phyloP scores from a whole-genome alignment of 2,888 invertebrate species.

The Drosophila siamana region DNA sequence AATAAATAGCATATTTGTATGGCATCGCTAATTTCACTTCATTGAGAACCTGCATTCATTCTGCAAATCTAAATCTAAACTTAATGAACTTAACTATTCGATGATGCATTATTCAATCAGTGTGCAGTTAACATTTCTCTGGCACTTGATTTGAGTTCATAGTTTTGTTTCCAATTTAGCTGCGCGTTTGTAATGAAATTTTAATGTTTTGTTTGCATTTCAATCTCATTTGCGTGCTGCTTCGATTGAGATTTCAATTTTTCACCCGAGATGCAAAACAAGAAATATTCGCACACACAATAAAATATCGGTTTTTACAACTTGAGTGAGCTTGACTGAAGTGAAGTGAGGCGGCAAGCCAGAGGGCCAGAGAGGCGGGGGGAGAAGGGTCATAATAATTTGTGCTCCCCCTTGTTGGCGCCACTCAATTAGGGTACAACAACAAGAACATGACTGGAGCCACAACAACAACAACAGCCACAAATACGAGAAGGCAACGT shows the following conservation, averaged over 20 bases:
- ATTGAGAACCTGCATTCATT: no score
- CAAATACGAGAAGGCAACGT: conserved; percentile 55
- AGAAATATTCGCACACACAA: conserved; percentile 58
- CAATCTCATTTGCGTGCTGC: conserved; percentile 32
- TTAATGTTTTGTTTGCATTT: conserved; percentile 47
- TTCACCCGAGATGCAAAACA: conserved; percentile 31
- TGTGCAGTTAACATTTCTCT: neutral
- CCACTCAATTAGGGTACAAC: conserved; percentile 71
- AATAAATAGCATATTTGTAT: no score
- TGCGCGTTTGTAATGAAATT: conserved; percentile 13
- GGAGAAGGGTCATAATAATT: conserved; percentile 43
- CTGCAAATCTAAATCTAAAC: no score
- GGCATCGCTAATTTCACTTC: no score
- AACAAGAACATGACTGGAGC: conserved; percentile 21
- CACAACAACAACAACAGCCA: conserved; percentile 9
- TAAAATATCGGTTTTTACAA: conserved; percentile 54
- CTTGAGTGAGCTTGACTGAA: conserved; percentile 7
- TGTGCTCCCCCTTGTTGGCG: conserved; percentile 57
- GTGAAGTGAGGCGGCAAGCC: neutral
- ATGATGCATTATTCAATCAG: neutral
- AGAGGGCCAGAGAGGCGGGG: no score
- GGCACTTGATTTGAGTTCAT: neutral
- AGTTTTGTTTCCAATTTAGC: conserved; percentile 10
- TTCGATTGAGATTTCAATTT: conserved; percentile 39
- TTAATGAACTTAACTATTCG: neutral